Evolutionary conservation across 2,113 vertebrate species (phyloP), one percentile per base, ranked within the genome.

Genomic region (Poicephalus gulielmi): DNA sequence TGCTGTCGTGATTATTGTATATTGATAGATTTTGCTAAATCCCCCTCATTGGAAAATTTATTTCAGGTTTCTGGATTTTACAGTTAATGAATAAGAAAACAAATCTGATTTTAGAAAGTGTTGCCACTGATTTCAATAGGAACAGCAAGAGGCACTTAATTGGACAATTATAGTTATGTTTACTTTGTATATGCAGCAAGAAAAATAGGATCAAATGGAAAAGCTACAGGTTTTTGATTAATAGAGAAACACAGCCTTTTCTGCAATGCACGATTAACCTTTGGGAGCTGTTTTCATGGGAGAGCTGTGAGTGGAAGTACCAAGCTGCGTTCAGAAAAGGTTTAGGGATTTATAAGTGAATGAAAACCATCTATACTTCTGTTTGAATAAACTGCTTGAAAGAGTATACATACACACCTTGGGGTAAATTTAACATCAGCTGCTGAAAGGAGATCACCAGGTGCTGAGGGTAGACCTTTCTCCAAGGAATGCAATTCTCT

Each of bases 131-230:
- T 73, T 96, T 96, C 83, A 91, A 11, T 94, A 84, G 86, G 80
- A 95, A 86, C 76, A 93, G 88, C 86, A 96, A 92, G 31, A 92
- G 69, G 74, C 52, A 89, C 69, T 95, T 93, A 81, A 84, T 62
- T 95, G 80, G 73, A 64, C 94, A 86, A 81, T 86, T 95, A 83
- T 95, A 80, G 49, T 75, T 76, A 49, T 82, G 78, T 94, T 95
- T 95, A 86, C 88, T 90, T 95, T 92, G 92, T 88, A 84, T 94
- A 84, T 77, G 68, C 1, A 1, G 83, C 57, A 91, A 92, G 69
- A 92, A 93, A 86, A 96, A 71, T 60, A 88, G 92, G 80, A 92
- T 93, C 88, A 96, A 95, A 88, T 93, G 43, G 77, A 96, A 95
- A 95, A 93, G 47, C 66, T 53, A 74, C 87, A 70, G 47, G n/a